Evolutionary conservation across 1,140 invertebrate species (phyloP).

Genomic region (Stegodyphus mimosarum): DNA sequence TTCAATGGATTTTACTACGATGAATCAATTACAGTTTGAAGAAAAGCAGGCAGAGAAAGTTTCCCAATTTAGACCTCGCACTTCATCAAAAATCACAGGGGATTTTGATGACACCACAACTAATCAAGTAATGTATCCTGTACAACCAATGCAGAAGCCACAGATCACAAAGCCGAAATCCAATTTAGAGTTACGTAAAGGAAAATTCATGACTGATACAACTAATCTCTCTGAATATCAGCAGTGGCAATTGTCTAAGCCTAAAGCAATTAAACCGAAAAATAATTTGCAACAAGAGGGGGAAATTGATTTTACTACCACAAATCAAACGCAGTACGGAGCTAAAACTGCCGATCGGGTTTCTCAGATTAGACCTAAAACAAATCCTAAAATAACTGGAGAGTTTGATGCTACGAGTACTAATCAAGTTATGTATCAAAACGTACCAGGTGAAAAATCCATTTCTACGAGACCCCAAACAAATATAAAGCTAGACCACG

Average conservation of each 20-base stretch:
- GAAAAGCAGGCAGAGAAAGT: slow-evolving; percentile 27
- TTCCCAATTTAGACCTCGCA: slow-evolving; percentile 11
- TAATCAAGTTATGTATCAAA: slow-evolving; percentile 26
- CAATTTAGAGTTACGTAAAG: background rate
- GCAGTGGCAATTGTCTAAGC: slow-evolving; percentile 18
- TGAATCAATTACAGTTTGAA: slow-evolving; percentile 41
- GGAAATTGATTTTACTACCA: slow-evolving; percentile 67
- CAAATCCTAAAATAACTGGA: slow-evolving; percentile 16
- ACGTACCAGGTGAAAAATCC: background rate
- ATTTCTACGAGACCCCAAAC: slow-evolving; percentile 27
- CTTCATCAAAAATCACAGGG: slow-evolving; percentile 14
- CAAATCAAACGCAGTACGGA: slow-evolving; percentile 65
- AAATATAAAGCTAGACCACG: slow-evolving; percentile 32
- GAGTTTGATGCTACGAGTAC: slow-evolving; percentile 39
- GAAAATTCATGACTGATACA: slow-evolving; percentile 4
- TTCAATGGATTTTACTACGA: slow-evolving; percentile 68
- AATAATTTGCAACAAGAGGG: slow-evolving; percentile 64
- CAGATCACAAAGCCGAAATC: background rate
- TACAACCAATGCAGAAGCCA: slow-evolving; percentile 2
- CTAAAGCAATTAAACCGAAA: slow-evolving; percentile 1
- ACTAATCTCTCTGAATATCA: slow-evolving; percentile 41
- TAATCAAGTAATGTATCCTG: slow-evolving; percentile 17
- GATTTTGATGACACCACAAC: slow-evolving; percentile 48
- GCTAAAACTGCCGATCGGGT: slow-evolving; percentile 10
- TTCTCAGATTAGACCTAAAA: slow-evolving; percentile 15